phyloP scores from a whole-genome alignment of 2,113 vertebrate genomes.

The Crotophaga sulcirostris region DNA sequence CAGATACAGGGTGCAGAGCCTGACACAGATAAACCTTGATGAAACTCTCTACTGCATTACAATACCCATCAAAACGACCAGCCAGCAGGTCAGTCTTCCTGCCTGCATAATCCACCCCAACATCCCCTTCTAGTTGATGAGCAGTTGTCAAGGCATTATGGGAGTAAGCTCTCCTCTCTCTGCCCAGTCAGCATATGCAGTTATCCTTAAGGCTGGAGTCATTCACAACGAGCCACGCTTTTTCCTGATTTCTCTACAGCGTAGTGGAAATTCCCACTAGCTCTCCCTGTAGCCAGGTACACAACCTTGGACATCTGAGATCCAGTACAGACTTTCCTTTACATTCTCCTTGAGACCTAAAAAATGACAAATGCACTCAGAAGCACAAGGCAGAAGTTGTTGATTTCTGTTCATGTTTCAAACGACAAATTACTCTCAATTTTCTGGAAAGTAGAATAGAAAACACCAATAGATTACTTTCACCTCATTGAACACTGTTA shows the following conservation, averaged over 20 bases:
- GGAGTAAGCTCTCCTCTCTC: neutral
- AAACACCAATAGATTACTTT: neutral
- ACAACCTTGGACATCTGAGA: neutral
- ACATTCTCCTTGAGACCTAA: neutral
- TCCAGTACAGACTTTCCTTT: neutral
- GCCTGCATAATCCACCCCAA: neutral
- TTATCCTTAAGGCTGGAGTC: neutral
- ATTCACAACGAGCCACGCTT: neutral
- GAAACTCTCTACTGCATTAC: neutral
- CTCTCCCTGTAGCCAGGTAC: neutral
- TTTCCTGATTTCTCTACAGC: neutral
- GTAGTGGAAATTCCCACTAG: neutral
- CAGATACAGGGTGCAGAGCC: neutral
- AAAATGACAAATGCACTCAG: neutral
- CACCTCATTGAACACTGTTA: neutral
- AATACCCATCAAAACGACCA: neutral
- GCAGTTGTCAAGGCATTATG: accelerated
- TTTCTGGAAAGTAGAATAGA: neutral
- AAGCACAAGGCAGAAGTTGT: neutral
- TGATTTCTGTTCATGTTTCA: neutral
- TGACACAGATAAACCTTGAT: neutral
- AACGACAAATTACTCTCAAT: neutral
- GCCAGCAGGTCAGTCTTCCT: neutral
- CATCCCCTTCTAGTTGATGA: accelerated
- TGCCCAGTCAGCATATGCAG: neutral